phyloP scores from a whole-genome alignment of 2,113 vertebrate species.

The Heteronetta atricapilla region DNA sequence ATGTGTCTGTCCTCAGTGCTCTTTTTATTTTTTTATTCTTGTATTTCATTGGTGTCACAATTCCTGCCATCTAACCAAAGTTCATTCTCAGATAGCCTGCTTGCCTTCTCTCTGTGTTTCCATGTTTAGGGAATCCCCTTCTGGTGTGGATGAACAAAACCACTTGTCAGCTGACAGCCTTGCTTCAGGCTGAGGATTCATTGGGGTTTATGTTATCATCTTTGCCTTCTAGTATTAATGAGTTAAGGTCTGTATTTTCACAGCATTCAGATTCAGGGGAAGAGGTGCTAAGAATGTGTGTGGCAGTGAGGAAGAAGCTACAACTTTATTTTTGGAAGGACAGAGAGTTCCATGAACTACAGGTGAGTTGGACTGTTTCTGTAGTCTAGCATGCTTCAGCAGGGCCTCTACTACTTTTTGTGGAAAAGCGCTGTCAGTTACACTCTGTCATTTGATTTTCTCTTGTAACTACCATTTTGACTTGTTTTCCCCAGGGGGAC shows the following conservation, averaged over 20 bases:
- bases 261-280: constrained; percentile 88
- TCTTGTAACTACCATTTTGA: neutral
- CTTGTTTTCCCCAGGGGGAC: constrained; percentile 82
- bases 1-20: neutral
- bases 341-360: constrained; percentile 92
- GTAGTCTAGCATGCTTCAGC: neutral
- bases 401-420: neutral
- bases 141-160: neutral
- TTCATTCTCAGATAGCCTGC: neutral
- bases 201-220: neutral
- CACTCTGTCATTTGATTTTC: neutral
- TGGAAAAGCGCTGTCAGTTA: neutral
- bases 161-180: neutral
- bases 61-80: neutral
- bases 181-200: neutral
- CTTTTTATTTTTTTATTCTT: neutral
- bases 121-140: neutral
- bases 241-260: constrained; percentile 11
- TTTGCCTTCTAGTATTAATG: neutral
- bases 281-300: constrained; percentile 91
- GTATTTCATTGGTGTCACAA: neutral
- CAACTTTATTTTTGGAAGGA: constrained; percentile 98
- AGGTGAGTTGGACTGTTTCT: constrained; percentile 59
- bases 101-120: neutral
- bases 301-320: constrained; percentile 94